Base-by-base conservation (phyloP, 1,140 invertebrate genomes). In the Drosophila cardini region DNA sequence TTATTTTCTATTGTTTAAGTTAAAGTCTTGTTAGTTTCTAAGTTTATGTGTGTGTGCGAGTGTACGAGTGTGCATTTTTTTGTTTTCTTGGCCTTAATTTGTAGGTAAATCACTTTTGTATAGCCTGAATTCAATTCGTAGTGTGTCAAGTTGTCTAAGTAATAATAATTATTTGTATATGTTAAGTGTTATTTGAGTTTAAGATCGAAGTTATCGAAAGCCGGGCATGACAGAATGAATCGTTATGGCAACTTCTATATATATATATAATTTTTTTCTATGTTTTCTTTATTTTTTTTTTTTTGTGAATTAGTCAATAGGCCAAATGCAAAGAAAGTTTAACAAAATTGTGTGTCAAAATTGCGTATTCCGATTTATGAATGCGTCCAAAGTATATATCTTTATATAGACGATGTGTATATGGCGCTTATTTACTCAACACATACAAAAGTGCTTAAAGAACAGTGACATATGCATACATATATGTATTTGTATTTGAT, bases 181-280 rank as follows among this genome's bases (percentile, higher is more conserved):
- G 72, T 83, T 87, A 87, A 87, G 83, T 87, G 83, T 87, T 87
- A 86, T 87, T 89, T 87, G 72, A 87, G 83, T 87, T 86, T 78
- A 82, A 82, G 76, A 50, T 30, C 18, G 16, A 48, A 21, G 21
- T 16, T 53, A 36, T 52, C 36, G 53, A 52, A 36, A 52, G 43
- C 32, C n/a, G 13, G 36, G 16, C 57, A 21, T 67, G 36, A 62
- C 55, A 30, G 57, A 64, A 26, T 26, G 70, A 63, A 64, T 63
- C 65, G 57, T 77, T 64, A 46, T 46, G 60, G 55, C 43, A 60
- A 60, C 10, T 43, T 60, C 32, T 56, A 18, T 62, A 36, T 70
- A 52, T 43, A 26, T 65, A 45, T 26, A 26, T 26, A 26, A 4
- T 71, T 61, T 43, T 72, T 10, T 60, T 60, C 34, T 26, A 4